Conservation (phyloP, 2,113 vertebrate genomes). For the Triplophysa siluroides region DNA sequence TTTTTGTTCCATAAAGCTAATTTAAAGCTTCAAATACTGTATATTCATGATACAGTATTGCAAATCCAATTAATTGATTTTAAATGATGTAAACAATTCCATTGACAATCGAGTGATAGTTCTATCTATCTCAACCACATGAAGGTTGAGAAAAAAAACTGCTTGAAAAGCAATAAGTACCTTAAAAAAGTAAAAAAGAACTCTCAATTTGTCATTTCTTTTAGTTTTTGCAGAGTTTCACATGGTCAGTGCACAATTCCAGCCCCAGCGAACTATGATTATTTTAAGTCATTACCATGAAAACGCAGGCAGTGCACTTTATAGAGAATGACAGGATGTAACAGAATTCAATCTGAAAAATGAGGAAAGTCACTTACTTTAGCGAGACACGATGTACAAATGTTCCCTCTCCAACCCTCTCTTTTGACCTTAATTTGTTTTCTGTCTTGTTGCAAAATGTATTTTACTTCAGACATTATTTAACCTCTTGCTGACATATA, state of each 20-base stretch:
- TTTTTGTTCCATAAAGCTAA: no score
- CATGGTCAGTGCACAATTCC: conserved; percentile 46
- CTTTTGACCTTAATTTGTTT: conserved; percentile 21
- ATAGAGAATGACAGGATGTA: conserved; percentile 37
- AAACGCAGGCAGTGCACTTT: conserved; percentile 37
- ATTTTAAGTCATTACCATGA: conserved; percentile 49
- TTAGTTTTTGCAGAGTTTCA: conserved; percentile 12
- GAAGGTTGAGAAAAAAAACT: background rate
- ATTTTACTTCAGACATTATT: background rate
- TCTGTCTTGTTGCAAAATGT: background rate
- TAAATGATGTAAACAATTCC: no score
- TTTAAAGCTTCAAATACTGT: no score
- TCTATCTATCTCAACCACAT: background rate
- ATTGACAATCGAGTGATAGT: no score
- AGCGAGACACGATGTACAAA: background rate
- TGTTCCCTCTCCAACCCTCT: background rate
- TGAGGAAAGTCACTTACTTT: background rate
- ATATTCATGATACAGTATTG: no score
- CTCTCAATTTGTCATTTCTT: background rate
- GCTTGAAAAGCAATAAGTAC: background rate
- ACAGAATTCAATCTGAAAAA: conserved; percentile 32
- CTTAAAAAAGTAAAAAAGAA: conserved; percentile 22
- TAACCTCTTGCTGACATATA: no score
- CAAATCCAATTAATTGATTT: no score
- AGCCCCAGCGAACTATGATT: conserved; percentile 30